These are phyloP conservation scores for Saxicola maurus DNA, from an alignment of 2,797 vertebrate species.

Conservation along the genomic window DNA sequence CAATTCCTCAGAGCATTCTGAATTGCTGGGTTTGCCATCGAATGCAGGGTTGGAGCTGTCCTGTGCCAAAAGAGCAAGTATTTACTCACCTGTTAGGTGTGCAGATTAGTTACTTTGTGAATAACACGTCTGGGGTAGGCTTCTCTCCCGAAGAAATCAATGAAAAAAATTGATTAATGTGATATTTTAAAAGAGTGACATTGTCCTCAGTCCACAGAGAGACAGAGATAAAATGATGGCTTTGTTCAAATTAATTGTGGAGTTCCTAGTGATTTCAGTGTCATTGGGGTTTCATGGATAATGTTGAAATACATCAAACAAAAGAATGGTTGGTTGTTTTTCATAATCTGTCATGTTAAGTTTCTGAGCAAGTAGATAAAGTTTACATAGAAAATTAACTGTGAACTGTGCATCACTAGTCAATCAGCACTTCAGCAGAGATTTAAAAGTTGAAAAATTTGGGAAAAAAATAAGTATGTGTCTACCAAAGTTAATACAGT, in stretches of 20 bases:
- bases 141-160: not conserved
- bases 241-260: not conserved
- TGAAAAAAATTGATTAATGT: not conserved
- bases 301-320: not conserved
- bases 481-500: not conserved
- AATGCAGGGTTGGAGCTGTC: not conserved
- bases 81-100: not conserved
- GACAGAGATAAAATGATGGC: not conserved
- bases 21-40: fast-evolving
- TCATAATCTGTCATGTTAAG: not conserved
- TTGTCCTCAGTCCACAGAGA: not conserved
- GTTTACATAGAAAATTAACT: not conserved
- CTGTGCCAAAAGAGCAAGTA: not conserved
- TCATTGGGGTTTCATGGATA: not conserved
- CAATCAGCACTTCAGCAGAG: not conserved
- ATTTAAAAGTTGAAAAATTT: not conserved
- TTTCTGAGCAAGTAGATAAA: not conserved
- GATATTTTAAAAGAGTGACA: not conserved
- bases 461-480: not conserved
- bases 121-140: not conserved
- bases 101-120: not conserved
- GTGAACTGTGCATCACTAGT: not conserved
- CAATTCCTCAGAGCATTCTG: not conserved
- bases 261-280: not conserved
- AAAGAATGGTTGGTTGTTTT: not conserved